A percentile compares a stretch with the other conserved stretches of the same genome.
These are phyloP conservation scores for Lepidothrix coronata DNA, from an alignment of 2,113 vertebrate genomes.

Conservation along the genomic window DNA sequence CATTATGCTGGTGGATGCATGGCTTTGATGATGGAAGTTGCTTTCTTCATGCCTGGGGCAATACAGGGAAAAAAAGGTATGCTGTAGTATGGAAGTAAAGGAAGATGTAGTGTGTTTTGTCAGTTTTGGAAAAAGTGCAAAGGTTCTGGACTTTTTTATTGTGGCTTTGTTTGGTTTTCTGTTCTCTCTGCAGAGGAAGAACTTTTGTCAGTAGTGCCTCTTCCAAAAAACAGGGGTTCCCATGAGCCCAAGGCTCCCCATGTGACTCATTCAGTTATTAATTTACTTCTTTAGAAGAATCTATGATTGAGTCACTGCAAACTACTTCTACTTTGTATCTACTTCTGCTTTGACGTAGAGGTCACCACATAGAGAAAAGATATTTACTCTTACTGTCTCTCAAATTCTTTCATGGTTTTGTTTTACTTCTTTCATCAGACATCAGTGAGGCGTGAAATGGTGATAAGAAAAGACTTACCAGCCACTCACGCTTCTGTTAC, in stretches of 20 bases:
- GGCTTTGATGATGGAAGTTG: not conserved
- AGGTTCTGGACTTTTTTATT: not conserved
- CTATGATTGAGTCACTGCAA: not conserved
- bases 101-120: not conserved
- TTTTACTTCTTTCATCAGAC: not conserved
- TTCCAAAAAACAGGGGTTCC: not conserved
- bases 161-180: not conserved
- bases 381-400: not conserved
- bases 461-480: not conserved
- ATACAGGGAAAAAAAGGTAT: not conserved
- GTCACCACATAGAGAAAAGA: not conserved
- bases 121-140: not conserved
- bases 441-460: not conserved
- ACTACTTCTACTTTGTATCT: not conserved
- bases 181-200: not conserved
- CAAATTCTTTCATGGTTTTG: not conserved
- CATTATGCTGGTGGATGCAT: not conserved
- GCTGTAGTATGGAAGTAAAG: too few species aligned
- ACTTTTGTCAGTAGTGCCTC: not conserved
- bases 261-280: rapidly evolving
- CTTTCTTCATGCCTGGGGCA: not conserved
- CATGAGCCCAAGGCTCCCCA: not conserved
- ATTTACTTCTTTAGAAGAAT: not conserved
- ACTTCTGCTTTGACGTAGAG: not conserved
- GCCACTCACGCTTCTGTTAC: not conserved